Conservation (phyloP, 2,113 vertebrate genomes). For the Fregetta grallaria region DNA sequence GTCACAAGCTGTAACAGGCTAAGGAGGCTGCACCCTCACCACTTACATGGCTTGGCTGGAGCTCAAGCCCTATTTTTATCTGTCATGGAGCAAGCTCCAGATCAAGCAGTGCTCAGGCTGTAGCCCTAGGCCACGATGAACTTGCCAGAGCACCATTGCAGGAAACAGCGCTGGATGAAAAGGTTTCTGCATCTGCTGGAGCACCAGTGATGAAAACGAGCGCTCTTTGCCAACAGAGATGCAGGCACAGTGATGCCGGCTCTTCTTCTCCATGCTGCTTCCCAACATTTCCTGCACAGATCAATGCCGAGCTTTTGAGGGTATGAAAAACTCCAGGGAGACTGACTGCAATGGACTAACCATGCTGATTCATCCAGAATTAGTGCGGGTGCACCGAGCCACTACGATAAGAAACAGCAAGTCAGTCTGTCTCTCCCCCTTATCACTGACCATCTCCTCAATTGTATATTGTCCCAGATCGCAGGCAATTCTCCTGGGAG, state of each 20-base stretch:
- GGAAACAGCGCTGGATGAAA: neutral
- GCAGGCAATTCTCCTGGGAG: neutral
- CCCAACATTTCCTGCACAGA: neutral
- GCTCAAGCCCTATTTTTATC: constrained; percentile 26
- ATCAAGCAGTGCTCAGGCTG: neutral
- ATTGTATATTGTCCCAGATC: neutral
- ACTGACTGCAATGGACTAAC: neutral
- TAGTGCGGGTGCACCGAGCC: neutral
- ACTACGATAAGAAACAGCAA: neutral
- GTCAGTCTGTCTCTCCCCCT: neutral
- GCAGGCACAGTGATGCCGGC: neutral
- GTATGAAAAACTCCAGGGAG: neutral
- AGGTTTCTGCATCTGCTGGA: neutral
- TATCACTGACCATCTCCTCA: neutral
- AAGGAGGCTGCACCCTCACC: neutral
- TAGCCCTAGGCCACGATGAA: neutral
- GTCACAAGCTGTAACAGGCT: constrained; percentile 1
- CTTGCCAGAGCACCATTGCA: neutral
- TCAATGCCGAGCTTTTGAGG: neutral
- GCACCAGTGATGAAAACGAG: neutral
- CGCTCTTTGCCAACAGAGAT: rapidly evolving
- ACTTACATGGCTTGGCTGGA: neutral
- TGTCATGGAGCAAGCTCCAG: neutral
- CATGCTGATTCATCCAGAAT: neutral
- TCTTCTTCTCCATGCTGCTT: neutral